Conservation (phyloP, 2,888 invertebrate genomes). For the Ceratothoa steindachneri region DNA sequence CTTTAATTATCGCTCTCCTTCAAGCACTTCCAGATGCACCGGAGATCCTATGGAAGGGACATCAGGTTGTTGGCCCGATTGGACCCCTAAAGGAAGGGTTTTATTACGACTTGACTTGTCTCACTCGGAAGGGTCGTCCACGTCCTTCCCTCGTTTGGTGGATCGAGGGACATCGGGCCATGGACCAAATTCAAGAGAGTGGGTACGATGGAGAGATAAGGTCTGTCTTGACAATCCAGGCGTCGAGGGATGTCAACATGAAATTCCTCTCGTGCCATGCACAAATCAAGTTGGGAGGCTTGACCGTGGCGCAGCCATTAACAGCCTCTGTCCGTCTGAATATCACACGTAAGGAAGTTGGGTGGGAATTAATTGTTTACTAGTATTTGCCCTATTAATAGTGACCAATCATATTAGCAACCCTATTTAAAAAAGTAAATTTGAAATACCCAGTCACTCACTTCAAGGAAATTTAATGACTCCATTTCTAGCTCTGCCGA, state of each 20-base stretch:
- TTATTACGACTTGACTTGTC: background rate
- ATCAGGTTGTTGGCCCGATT: background rate
- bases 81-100: background rate
- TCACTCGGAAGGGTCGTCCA: background rate
- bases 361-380: too few species aligned
- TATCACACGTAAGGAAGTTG: background rate
- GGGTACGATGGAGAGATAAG: background rate
- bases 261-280: background rate
- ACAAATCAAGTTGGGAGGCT: background rate
- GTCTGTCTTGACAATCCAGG: background rate
- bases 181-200: background rate
- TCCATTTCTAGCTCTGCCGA: too few species aligned
- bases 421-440: too few species aligned
- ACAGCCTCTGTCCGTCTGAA: background rate
- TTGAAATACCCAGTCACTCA: too few species aligned
- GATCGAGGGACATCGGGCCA: background rate
- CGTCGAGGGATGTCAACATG: background rate
- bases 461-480: too few species aligned
- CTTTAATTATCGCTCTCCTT: too few species aligned
- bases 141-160: conserved; percentile 1
- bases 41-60: background rate
- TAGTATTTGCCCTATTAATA: too few species aligned
- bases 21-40: background rate
- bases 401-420: too few species aligned
- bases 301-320: background rate